Evolutionary conservation across 2,797 vertebrate genomes (phyloP).

Genomic region (Psittacula derbiana): DNA sequence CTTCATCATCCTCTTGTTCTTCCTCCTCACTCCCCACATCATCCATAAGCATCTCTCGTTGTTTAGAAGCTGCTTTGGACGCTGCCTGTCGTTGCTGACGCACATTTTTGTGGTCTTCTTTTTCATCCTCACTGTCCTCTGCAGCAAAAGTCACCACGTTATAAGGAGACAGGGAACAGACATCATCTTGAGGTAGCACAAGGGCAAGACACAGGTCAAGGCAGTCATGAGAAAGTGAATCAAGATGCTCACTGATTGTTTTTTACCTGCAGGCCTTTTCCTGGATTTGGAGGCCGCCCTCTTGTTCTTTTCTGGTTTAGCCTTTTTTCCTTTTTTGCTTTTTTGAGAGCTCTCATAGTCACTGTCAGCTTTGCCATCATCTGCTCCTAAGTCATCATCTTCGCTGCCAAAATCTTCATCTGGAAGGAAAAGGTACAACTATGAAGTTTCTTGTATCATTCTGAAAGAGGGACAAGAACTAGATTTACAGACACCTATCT

Average conservation of each 20-base stretch:
- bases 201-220: neutral
- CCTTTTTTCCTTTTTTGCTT: conserved; percentile 87
- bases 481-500: neutral
- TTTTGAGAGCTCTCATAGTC: conserved; percentile 83
- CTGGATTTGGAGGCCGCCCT: conserved; percentile 81
- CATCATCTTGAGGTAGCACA: neutral
- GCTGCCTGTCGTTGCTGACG: conserved; percentile 96
- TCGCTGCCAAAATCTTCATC: conserved; percentile 88
- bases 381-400: conserved; percentile 85
- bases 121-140: conserved; percentile 96
- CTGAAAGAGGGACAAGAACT: neutral
- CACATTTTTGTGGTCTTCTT: conserved; percentile 91
- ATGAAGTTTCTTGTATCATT: neutral
- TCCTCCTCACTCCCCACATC: conserved; percentile 95
- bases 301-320: conserved; percentile 85
- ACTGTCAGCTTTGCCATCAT: conserved; percentile 87
- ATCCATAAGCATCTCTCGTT: conserved; percentile 95
- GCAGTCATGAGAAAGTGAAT: neutral
- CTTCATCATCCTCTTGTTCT: conserved; percentile 89
- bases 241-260: fast-evolving
- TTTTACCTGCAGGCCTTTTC: conserved; percentile 84
- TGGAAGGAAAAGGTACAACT: conserved; percentile 37
- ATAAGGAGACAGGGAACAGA: neutral
- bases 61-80: conserved; percentile 96
- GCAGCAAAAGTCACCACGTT: conserved; percentile 25